Evolutionary conservation across 1,140 invertebrate genomes (phyloP).

Genomic region (Pogonomyrmex barbatus): DNA sequence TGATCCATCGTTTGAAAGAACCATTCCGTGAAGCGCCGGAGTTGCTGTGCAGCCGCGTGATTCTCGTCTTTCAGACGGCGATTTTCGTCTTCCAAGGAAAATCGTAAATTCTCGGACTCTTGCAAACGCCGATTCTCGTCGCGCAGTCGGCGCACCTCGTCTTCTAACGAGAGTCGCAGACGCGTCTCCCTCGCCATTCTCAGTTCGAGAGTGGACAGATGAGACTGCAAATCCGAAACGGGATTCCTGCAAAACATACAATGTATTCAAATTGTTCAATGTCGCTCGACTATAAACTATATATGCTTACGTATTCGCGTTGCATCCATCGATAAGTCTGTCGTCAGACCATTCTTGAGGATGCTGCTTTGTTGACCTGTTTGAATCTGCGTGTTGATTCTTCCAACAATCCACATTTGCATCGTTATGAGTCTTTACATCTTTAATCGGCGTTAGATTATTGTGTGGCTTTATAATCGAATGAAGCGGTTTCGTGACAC

Average conservation of each 20-base stretch:
- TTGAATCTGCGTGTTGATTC: conserved; percentile 78
- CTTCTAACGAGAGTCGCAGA: conserved; percentile 88
- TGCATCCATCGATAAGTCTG: conserved; percentile 76
- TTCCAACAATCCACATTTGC: conserved; percentile 80
- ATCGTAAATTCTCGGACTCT: conserved; percentile 90
- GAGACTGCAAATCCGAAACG: conserved; percentile 88
- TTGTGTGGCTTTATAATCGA: conserved; percentile 77
- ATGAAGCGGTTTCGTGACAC: conserved; percentile 85
- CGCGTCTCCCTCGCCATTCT: conserved; percentile 88
- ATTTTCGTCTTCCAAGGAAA: conserved; percentile 91
- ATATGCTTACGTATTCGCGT: conserved; percentile 78
- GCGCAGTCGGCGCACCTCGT: conserved; percentile 91
- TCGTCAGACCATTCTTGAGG: conserved; percentile 82
- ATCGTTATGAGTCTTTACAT: conserved; percentile 78
- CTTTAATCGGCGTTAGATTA: conserved; percentile 78
- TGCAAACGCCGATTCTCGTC: conserved; percentile 94
- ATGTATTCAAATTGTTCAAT: conserved; percentile 27
- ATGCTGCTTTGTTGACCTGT: conserved; percentile 79
- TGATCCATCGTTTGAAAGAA: conserved; percentile 95
- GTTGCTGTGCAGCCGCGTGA: conserved; percentile 94
- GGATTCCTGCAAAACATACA: conserved; percentile 76
- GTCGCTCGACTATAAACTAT: background rate
- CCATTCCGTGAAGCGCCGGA: conserved; percentile 97
- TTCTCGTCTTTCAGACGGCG: conserved; percentile 94
- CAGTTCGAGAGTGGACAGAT: conserved; percentile 89